Evolutionary conservation across 2,888 invertebrate species (phyloP).

Genomic region (Gandaritis pyraliata): DNA sequence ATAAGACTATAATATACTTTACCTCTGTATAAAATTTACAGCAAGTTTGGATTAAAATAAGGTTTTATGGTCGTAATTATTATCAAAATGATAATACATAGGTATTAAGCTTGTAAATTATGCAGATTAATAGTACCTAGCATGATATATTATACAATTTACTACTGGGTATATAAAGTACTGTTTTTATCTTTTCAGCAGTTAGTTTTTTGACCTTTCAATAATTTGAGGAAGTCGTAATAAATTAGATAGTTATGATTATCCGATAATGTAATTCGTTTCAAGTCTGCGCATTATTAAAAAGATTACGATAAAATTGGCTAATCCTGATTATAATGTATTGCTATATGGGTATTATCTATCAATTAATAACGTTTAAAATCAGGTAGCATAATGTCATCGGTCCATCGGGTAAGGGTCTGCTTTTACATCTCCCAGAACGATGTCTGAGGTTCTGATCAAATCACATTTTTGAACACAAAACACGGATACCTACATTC

Average conservation of each 20-base stretch:
- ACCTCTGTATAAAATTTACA: conserved; percentile 24
- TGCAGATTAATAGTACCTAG: background rate
- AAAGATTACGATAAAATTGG: conserved; percentile 4
- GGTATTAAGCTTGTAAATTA: background rate
- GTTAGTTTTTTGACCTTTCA: conserved; percentile 12
- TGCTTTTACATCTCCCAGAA: too few species aligned
- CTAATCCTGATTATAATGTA: conserved; percentile 6
- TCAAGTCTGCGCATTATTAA: conserved; percentile 9
- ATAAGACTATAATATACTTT: conserved; percentile 4
- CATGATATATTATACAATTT: background rate
- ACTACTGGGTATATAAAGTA: background rate
- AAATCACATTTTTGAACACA: too few species aligned
- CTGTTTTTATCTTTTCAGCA: background rate
- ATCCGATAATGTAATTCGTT: conserved; percentile 9
- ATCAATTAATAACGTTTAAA: background rate
- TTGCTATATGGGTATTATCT: background rate
- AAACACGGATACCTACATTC: too few species aligned
- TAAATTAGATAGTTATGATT: background rate
- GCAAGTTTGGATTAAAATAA: conserved; percentile 17
- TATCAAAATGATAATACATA: background rate
- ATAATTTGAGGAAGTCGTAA: conserved; percentile 6
- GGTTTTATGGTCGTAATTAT: background rate
- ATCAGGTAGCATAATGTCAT: too few species aligned
- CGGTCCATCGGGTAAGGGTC: too few species aligned
- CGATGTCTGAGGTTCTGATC: too few species aligned